A percentile compares a stretch with the other conserved stretches of the same genome.
Evolutionary conservation across 1,140 invertebrate genomes (phyloP).

Genomic region (Geopemphigus sp.): DNA sequence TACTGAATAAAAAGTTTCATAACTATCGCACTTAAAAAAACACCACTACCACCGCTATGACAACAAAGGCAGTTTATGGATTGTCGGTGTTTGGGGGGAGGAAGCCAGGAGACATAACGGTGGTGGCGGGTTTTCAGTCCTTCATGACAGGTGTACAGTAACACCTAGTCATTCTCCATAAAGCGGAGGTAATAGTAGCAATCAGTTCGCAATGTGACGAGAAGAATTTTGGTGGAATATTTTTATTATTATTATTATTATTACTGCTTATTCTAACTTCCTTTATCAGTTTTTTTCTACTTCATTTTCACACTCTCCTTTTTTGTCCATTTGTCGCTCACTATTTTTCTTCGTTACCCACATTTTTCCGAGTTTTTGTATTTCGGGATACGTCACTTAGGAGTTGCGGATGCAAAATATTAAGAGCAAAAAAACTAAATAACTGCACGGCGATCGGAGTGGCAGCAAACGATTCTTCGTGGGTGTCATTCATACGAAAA

Average conservation of each 20-base stretch:
- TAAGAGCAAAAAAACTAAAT: constrained; percentile 13
- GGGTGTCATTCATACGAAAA: neutral
- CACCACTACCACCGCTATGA: neutral
- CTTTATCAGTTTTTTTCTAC: too few species aligned
- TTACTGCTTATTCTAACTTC: too few species aligned
- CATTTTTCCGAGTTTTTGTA: neutral
- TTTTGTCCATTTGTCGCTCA: neutral
- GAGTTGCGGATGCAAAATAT: constrained; percentile 20
- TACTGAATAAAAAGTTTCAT: constrained; percentile 21
- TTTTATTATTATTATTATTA: too few species aligned
- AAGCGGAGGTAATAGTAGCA: too few species aligned
- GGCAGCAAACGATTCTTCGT: neutral
- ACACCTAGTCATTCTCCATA: too few species aligned
- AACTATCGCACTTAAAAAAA: neutral
- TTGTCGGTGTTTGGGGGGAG: neutral
- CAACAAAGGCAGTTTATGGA: constrained; percentile 11
- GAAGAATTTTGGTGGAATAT: too few species aligned
- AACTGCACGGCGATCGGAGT: neutral
- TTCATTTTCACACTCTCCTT: too few species aligned
- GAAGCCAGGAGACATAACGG: neutral
- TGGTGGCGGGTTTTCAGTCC: neutral
- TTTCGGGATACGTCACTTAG: constrained; percentile 13
- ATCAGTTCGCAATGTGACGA: too few species aligned
- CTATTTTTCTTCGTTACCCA: neutral
- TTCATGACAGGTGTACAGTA: neutral